Base-by-base conservation (phyloP, 2,113 vertebrate genomes). In the Leucosticte australis region DNA sequence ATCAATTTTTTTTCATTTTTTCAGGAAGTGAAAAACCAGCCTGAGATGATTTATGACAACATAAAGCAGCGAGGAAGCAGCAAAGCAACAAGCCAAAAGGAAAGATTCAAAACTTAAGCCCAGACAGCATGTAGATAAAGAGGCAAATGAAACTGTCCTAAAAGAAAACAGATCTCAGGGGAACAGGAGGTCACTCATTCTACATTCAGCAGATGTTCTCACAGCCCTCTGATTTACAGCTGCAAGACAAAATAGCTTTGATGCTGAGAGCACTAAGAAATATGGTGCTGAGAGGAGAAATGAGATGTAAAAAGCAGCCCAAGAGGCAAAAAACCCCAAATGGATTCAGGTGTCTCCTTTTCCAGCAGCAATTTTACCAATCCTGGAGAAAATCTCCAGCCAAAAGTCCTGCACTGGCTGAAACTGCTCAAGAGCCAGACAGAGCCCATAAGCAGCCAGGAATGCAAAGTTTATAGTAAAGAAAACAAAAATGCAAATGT, bases 401-500 rank as follows among this genome's bases (percentile, higher is more conserved):
- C 68, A 71, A 80, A 90, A 56, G 24, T 65, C 42, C 49, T 28
- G 47, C 52, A 52, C 52, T 15, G 52, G 59, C 86, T 89, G 81
- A 24, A 68, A 33, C 14, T 57, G 56, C 77, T 81, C 77, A 13
- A 82, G 80, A 35, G 63, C 47, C 50, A 90, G 92, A 74, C 53
- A 44, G 47, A 86, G 79, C 26, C 50, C 70, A 47, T 87, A 56
- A 78, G 89, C 89, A 89, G 77, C 27, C 69, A 92, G 92, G 94
- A 95, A 97, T 87, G 92, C n/a, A 37, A 35, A 87, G 83, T 84
- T 95, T 89, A 91, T 14, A 39, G 44, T 18, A 87, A 88, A 13
- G 73, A 78, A 92, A 94, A 96, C 80, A 93, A 78, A 95, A 94
- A 93, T 75, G 83, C 68, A 63, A 87, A 86, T 17, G 68, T 86